These are phyloP conservation scores for Scaptomyza polygonia DNA, from an alignment of 2,888 invertebrate species.

Conservation along the genomic window DNA sequence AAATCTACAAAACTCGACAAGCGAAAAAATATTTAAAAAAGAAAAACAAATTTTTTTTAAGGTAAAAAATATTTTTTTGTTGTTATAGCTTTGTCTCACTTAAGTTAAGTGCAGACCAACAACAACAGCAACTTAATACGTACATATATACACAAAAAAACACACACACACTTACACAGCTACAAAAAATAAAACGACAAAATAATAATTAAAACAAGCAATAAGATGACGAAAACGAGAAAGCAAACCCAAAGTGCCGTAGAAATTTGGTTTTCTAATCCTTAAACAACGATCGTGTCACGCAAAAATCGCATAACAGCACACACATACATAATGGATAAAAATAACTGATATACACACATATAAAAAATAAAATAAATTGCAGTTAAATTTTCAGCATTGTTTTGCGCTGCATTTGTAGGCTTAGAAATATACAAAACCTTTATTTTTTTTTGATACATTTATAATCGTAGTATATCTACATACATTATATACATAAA, in stretches of 20 bases:
- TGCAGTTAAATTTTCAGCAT: constrained; percentile 26
- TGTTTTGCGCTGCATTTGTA: constrained; percentile 34
- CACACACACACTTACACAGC: constrained; percentile 4
- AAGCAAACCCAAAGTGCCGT: constrained; percentile 30
- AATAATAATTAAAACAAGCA: constrained; percentile 13
- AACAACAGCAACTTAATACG: constrained; percentile 24
- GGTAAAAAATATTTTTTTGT: constrained; percentile 8
- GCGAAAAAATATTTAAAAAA: constrained; percentile 5
- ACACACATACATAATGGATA: constrained; percentile 5
- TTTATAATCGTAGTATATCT: constrained; percentile 2
- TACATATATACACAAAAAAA: constrained; percentile 26
- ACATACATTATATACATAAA: constrained; percentile 1
- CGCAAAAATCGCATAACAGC: constrained; percentile 19
- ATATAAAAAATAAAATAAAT: constrained; percentile 6
- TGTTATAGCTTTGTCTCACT: constrained; percentile 13
- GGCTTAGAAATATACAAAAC: not conserved
- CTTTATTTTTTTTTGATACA: constrained; percentile 15
- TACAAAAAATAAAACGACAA: constrained; percentile 5
- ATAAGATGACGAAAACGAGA: constrained; percentile 7
- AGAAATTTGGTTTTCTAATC: constrained; percentile 25
- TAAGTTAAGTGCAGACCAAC: constrained; percentile 24
- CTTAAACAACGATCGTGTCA: constrained; percentile 44
- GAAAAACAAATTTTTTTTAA: constrained; percentile 11
- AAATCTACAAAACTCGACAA: constrained; percentile 7
- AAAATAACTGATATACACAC: constrained; percentile 15